Base-by-base conservation (phyloP, 2,888 invertebrate genomes). In the Amiota mariae region DNA sequence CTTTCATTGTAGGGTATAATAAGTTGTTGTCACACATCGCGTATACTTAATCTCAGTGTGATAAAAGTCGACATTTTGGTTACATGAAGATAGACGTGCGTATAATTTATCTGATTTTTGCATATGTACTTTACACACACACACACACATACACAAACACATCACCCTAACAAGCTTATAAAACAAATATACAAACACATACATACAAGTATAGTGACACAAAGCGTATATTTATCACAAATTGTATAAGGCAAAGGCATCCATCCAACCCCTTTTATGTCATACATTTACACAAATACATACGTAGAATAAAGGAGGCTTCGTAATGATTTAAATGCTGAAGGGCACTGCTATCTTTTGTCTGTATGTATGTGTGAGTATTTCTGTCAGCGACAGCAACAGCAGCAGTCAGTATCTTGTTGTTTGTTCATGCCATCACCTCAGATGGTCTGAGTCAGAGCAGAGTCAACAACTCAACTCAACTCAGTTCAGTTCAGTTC, bases 191-290 rank as follows among this genome's bases (percentile, higher is more conserved):
- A 67, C 46, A 48, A 24, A 66, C 54, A 70, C 15, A 70, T 24
- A 1, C 54, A 66, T 13, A 64, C 57, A 24, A 2, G 36, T 6
- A 36, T 0, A 36, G 36, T 6, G 36, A 36, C 2, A 36, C 36
- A 36, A 36, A 36, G 36, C 36, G 36, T 36, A 36, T 6, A 36
- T 36, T 36, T 36, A 36, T 36, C 36, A 36, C 36, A 36, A 36
- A 36, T 24, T 2, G 24, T 54, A 64, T 63, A 9, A 54, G 13
- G 51, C 10, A 71, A 36, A 9, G 15, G 68, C 54, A 67, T 24
- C 0, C 54, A 66, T 12, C 57, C 64, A 82, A 83, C 83, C 83
- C 85, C 81, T 83, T 84, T 84, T 77, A 51, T 84, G 83, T 83
- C 73, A 73, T 36, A 36, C 49, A 13, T 12, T 24, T 36, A 67